Percentiles rank a stretch among this genome's conserved stretches.
phyloP scores from a whole-genome alignment of 2,797 vertebrate genomes.

The Scarus forsteni region DNA sequence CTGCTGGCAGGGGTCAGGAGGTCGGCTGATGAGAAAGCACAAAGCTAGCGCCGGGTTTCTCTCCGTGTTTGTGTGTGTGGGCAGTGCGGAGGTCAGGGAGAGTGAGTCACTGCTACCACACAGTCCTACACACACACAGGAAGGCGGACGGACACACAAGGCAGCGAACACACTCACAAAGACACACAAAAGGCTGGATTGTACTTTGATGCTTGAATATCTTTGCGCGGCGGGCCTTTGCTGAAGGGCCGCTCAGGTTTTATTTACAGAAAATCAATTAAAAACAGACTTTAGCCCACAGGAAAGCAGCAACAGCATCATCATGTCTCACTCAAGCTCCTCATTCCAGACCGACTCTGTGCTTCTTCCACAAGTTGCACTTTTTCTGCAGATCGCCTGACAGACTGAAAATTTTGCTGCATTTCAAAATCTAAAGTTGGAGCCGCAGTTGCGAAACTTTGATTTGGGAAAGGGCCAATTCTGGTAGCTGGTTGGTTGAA shows the following conservation, averaged over 20 bases:
- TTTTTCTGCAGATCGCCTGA: not conserved
- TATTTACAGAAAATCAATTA: conserved; percentile 71
- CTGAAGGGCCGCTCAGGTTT: conserved; percentile 43
- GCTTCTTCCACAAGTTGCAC: conserved; percentile 34
- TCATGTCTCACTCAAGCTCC: conserved; percentile 20
- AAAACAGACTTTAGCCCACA: conserved; percentile 50
- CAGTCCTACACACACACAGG: conserved; percentile 40
- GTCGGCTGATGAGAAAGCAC: conserved; percentile 72
- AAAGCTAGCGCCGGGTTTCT: conserved; percentile 47
- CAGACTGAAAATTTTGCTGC: conserved; percentile 14
- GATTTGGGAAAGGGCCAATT: not conserved
- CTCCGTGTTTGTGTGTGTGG: conserved; percentile 68
- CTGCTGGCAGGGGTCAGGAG: conserved; percentile 58
- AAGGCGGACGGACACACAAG: conserved; percentile 8
- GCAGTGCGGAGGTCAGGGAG: conserved; percentile 69
- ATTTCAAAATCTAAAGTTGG: conserved; percentile 15
- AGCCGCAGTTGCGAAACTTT: not conserved
- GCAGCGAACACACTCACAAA: conserved; percentile 17
- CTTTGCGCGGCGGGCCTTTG: conserved; percentile 22
- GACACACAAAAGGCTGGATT: conserved; percentile 27
- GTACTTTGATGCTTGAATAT: conserved; percentile 37
- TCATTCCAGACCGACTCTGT: conserved; percentile 13
- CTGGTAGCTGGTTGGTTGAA: not conserved
- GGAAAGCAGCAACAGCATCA: conserved; percentile 28
- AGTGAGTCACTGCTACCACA: conserved; percentile 73